These are phyloP conservation scores for Rhinichthys klamathensis DNA, from an alignment of 2,113 vertebrate species.

Conservation along the genomic window DNA sequence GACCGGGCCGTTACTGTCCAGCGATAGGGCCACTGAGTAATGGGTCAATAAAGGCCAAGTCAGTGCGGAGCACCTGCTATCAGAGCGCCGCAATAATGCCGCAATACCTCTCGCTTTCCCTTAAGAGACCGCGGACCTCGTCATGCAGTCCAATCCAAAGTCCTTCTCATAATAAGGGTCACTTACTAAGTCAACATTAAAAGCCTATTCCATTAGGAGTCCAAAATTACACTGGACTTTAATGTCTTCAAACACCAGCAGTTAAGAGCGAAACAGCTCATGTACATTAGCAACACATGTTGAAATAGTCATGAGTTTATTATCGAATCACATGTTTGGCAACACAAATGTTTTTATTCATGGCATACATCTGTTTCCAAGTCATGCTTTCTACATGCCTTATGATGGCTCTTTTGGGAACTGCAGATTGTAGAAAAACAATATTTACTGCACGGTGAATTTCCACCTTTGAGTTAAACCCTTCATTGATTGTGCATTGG, in stretches of 20 bases:
- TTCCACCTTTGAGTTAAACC: constrained; percentile 32
- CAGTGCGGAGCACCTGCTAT: constrained; percentile 31
- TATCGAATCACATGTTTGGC: constrained; percentile 16
- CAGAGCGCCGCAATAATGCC: constrained; percentile 44
- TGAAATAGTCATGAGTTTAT: constrained; percentile 40
- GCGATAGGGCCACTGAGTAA: constrained; percentile 52
- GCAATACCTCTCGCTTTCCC: constrained; percentile 26
- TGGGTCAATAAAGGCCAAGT: constrained; percentile 53
- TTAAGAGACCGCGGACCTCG: constrained; percentile 40
- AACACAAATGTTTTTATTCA: constrained; percentile 36
- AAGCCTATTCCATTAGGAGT: constrained; percentile 38
- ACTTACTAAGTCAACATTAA: constrained; percentile 46
- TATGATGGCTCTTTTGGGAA: constrained; percentile 35
- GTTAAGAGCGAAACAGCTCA: constrained; percentile 21
- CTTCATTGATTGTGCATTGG: constrained; percentile 26
- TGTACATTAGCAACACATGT: constrained; percentile 29
- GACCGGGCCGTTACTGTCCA: constrained; percentile 54
- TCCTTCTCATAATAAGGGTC: constrained; percentile 58
- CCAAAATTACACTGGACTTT: constrained; percentile 2
- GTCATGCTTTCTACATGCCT: constrained; percentile 46
- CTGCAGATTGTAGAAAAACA: constrained; percentile 27
- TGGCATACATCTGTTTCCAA: constrained; percentile 45
- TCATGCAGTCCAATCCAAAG: background rate
- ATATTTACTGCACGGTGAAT: constrained; percentile 21
- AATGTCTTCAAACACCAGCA: constrained; percentile 14